phyloP scores from a whole-genome alignment of 1,140 invertebrate genomes.

The Drosophila watanabei region DNA sequence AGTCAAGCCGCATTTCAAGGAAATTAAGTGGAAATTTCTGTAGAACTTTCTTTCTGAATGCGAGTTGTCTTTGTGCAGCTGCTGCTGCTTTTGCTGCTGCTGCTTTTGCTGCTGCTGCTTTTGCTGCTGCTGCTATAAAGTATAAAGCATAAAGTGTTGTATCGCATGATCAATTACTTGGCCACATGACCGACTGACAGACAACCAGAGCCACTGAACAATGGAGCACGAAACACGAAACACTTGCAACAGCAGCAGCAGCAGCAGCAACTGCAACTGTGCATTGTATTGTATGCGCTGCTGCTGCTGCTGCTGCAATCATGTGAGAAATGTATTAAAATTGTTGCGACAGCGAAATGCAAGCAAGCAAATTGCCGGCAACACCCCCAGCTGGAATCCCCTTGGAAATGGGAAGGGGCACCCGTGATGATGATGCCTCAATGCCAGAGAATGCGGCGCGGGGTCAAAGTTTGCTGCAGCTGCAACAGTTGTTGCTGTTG shows the following conservation, averaged over 20 bases:
- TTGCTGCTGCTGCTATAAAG: neutral
- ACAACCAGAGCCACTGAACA: constrained; percentile 39
- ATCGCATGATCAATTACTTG: constrained; percentile 49
- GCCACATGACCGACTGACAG: constrained; percentile 48
- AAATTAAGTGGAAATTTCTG: constrained; percentile 19
- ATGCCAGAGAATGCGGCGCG: constrained; percentile 65
- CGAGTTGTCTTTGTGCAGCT: constrained; percentile 14
- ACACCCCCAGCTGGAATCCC: constrained; percentile 14
- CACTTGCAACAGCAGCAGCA: constrained; percentile 31
- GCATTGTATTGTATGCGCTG: constrained; percentile 21
- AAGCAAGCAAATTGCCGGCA: constrained; percentile 67
- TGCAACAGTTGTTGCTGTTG: constrained; percentile 48
- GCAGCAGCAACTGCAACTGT: constrained; percentile 24
- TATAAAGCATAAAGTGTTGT: constrained; percentile 14
- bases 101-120: neutral
- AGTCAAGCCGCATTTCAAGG: neutral
- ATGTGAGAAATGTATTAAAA: constrained; percentile 80
- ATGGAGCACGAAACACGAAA: constrained; percentile 37
- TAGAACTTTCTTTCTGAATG: constrained; percentile 25
- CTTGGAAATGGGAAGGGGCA: constrained; percentile 1
- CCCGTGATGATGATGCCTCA: constrained; percentile 51
- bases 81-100: neutral
- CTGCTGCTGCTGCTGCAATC: constrained; percentile 48
- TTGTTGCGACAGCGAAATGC: constrained; percentile 76
- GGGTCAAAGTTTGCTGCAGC: constrained; percentile 69